These are phyloP conservation scores for Pygocentrus nattereri DNA, from an alignment of 2,797 vertebrate species.

Conservation along the genomic window DNA sequence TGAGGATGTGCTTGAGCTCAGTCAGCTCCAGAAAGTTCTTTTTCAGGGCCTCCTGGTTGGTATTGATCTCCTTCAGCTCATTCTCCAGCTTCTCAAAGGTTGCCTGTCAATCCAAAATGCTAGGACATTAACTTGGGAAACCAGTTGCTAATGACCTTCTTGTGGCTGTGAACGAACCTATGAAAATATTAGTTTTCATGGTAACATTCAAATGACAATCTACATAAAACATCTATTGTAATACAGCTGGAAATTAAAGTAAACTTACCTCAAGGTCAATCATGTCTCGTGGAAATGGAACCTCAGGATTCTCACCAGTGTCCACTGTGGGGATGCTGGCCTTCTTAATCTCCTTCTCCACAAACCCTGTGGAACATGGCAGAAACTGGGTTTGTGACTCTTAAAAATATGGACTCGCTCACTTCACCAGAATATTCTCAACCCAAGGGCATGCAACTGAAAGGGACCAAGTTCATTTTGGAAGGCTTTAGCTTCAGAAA, in stretches of 20 bases:
- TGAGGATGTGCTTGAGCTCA: slow-evolving; percentile 96
- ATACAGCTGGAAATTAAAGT: neutral
- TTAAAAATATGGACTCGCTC: neutral
- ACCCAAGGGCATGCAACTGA: neutral
- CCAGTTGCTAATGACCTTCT: neutral
- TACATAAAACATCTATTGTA: neutral
- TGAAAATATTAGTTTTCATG: neutral
- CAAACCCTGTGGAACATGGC: slow-evolving; percentile 84
- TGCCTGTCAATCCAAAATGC: slow-evolving; percentile 77
- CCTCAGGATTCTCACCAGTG: slow-evolving; percentile 97
- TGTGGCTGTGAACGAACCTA: too few species aligned
- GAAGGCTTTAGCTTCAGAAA: neutral
- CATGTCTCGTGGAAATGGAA: slow-evolving; percentile 90
- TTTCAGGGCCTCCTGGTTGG: slow-evolving; percentile 97
- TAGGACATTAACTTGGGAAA: slow-evolving; percentile 3
- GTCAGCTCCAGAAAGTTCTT: slow-evolving; percentile 97
- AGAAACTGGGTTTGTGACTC: neutral
- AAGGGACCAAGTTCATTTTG: neutral
- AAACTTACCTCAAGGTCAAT: slow-evolving; percentile 87
- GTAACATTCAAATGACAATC: neutral
- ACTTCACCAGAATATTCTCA: neutral
- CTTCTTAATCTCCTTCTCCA: slow-evolving; percentile 98
- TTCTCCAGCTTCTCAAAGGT: slow-evolving; percentile 99
- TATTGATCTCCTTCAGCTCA: slow-evolving; percentile 98
- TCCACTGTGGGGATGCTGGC: slow-evolving; percentile 91